phyloP scores from a whole-genome alignment of 2,797 vertebrate species.

The Linurgus olivaceus region DNA sequence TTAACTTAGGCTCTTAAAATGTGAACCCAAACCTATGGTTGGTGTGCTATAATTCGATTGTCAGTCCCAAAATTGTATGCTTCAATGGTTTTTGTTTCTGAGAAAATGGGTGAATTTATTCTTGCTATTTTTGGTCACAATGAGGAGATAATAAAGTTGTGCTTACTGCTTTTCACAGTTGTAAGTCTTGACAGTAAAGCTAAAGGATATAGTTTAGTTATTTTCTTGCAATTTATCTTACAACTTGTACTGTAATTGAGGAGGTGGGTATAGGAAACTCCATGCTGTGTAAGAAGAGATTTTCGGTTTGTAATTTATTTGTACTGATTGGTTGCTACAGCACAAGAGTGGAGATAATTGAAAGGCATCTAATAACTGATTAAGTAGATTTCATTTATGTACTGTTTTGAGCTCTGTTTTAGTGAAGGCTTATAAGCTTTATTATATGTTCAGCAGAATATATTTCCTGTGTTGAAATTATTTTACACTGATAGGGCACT shows the following conservation, averaged over 20 bases:
- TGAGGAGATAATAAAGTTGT: background rate
- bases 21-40: background rate
- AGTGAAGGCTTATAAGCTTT: background rate
- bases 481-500: background rate
- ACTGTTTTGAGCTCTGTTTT: background rate
- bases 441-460: background rate
- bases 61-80: background rate
- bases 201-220: background rate
- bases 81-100: background rate
- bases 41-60: background rate
- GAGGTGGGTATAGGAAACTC: background rate
- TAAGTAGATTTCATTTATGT: background rate
- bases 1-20: background rate
- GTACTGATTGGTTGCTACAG: background rate
- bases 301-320: background rate
- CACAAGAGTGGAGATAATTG: background rate
- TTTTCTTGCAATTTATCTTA: background rate
- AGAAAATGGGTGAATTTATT: background rate
- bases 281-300: background rate
- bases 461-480: background rate
- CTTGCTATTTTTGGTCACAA: background rate
- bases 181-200: background rate
- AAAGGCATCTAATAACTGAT: background rate
- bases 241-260: background rate
- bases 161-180: background rate